A percentile compares a stretch with the other conserved stretches of the same genome.
Conservation (phyloP, 2,888 invertebrate genomes). For the Ormia ochracea region DNA sequence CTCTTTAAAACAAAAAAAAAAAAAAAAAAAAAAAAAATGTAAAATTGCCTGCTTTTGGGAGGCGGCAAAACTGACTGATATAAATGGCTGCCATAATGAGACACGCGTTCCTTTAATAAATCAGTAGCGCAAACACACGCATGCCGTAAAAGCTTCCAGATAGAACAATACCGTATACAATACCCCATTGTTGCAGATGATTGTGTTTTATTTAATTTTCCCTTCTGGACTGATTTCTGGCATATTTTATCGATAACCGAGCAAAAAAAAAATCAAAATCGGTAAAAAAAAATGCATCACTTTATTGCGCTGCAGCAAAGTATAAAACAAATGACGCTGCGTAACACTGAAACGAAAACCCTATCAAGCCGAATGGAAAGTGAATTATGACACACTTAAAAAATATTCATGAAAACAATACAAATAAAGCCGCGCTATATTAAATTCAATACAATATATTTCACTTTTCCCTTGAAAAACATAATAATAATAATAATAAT, state of each 20-base stretch:
- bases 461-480: neutral
- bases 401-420: neutral
- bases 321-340: neutral
- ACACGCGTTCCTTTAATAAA: conserved; percentile 39
- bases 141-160: neutral
- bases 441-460: conserved; percentile 15
- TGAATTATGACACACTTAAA: conserved; percentile 53
- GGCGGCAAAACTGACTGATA: neutral
- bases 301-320: neutral
- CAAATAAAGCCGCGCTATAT: conserved; percentile 5
- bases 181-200: conserved; percentile 22
- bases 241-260: neutral
- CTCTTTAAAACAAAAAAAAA: neutral
- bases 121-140: conserved; percentile 18
- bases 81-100: conserved; percentile 28
- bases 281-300: conserved; percentile 1
- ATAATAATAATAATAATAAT: neutral
- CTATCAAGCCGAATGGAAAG: conserved; percentile 30
- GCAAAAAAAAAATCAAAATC: neutral
- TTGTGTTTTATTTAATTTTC: conserved; percentile 33
- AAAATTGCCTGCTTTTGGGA: no score
- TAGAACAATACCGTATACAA: neutral
- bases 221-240: neutral
- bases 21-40: neutral
- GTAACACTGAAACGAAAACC: neutral